Evolutionary conservation across 1,140 invertebrate genomes (phyloP).

Genomic region (Aphaenogaster floridana): DNA sequence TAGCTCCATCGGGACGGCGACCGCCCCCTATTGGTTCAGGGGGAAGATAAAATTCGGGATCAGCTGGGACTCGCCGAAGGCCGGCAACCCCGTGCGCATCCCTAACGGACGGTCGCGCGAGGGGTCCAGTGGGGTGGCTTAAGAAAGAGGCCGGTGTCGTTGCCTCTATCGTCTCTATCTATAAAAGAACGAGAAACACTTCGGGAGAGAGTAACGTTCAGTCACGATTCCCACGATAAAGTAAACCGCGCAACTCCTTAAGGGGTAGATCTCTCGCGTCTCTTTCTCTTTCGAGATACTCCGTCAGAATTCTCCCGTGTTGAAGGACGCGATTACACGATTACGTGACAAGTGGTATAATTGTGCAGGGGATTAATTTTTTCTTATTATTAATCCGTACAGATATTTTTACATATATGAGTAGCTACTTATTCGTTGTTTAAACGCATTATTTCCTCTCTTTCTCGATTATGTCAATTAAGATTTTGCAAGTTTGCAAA

Average conservation of each 20-base stretch:
- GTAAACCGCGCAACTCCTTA: not conserved
- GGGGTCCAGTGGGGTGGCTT: no score
- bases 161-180: slow-evolving; percentile 57
- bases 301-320: not conserved
- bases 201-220: slow-evolving; percentile 57
- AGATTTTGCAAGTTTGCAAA: not conserved
- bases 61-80: slow-evolving; percentile 73
- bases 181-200: slow-evolving; percentile 55
- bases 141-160: slow-evolving; percentile 52
- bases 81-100: slow-evolving; percentile 35
- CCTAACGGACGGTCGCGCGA: not conserved
- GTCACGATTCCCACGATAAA: not conserved
- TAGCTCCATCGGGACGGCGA: slow-evolving; percentile 78
- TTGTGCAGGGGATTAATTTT: not conserved
- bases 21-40: slow-evolving; percentile 72
- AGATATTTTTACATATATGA: not conserved
- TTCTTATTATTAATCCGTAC: not conserved
- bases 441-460: not conserved
- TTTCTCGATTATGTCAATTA: not conserved
- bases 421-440: slow-evolving; percentile 20
- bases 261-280: not conserved
- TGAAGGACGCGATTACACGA: slow-evolving; percentile 3
- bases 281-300: not conserved
- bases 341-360: not conserved
- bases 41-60: slow-evolving; percentile 79